Evolutionary conservation across 2,113 vertebrate genomes (phyloP), one percentile per base, ranked within the genome.

Genomic region (Neodontobutis hainanensis): DNA sequence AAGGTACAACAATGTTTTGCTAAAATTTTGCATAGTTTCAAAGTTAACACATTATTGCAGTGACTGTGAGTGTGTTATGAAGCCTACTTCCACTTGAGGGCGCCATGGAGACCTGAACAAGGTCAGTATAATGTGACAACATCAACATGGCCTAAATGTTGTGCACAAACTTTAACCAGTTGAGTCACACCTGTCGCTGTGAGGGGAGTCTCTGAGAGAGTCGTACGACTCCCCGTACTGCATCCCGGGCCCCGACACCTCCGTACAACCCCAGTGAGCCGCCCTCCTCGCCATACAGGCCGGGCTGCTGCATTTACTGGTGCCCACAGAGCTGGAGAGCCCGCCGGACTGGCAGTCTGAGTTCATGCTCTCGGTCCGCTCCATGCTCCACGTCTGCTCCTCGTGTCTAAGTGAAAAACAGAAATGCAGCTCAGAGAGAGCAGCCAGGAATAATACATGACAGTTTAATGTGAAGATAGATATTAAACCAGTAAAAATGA

Each of bases 241-340:
- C 49, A 90, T 83, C 5, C 89, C 87, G 3, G 93, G 90, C 40
- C 92, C 84, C 12, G 87, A 89, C 0, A 83, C 85, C 36, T 97
- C 95, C 57, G 94, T 90, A 4, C 94, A 90, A 75, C 91, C 91
- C 91, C 94, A 96, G 74, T 95, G 92, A 0, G 96, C 93, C 0
- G 94, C 95, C 0, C 95, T 93, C 69, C 95, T 94, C 0, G 95
- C 94, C 90, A 98, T 93, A 2, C 96, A 98, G 0, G 96, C 95
- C 0, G 97, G 97, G 84, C 97, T 99, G 92, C 97, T 99, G 93
- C 97, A 99, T 82, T 98, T 98, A 85, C 97, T 99, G 92, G 96
- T 99, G 84, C 96, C 97, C 86, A 99, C 95, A 0, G 97, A 99
- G 70, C 96, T 98, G 75, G 96, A 93, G 90, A 97, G 93, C 65